phyloP scores from a whole-genome alignment of 2,797 vertebrate genomes.

The Spinus pinus region DNA sequence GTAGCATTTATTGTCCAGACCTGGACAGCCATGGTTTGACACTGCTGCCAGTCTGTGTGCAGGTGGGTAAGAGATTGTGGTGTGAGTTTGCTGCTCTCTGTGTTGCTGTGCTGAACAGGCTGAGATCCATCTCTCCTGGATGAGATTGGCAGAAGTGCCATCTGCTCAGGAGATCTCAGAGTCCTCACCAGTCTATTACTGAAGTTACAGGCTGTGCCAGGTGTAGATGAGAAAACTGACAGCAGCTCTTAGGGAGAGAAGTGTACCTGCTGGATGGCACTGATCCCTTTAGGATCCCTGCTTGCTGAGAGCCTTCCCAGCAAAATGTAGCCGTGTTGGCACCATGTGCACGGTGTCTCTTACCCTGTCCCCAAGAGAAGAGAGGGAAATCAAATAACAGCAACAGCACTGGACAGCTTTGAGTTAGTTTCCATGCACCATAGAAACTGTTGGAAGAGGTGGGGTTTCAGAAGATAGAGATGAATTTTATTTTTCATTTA shows the following conservation, averaged over 20 bases:
- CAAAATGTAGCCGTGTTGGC: rapidly evolving
- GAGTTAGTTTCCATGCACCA: not conserved
- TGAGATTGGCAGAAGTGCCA: not conserved
- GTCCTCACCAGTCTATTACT: not conserved
- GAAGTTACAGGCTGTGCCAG: rapidly evolving
- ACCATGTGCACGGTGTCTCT: rapidly evolving
- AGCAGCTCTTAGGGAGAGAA: not conserved
- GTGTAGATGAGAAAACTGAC: not conserved
- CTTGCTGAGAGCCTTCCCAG: not conserved
- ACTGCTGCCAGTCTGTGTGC: not conserved
- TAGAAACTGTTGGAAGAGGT: not conserved
- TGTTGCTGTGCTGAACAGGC: not conserved
- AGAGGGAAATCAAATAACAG: not conserved
- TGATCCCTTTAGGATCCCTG: not conserved
- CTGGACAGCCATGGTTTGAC: not conserved
- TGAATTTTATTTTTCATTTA: not conserved
- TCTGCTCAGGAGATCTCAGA: not conserved
- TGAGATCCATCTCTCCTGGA: not conserved
- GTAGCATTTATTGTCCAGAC: not conserved
- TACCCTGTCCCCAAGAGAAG: not conserved
- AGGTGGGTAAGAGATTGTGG: not conserved
- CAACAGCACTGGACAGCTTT: not conserved
- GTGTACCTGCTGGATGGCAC: rapidly evolving
- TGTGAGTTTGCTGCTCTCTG: not conserved
- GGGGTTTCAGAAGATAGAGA: not conserved